phyloP scores from a whole-genome alignment of 2,888 invertebrate species.

The Nymphalis polychloros region DNA sequence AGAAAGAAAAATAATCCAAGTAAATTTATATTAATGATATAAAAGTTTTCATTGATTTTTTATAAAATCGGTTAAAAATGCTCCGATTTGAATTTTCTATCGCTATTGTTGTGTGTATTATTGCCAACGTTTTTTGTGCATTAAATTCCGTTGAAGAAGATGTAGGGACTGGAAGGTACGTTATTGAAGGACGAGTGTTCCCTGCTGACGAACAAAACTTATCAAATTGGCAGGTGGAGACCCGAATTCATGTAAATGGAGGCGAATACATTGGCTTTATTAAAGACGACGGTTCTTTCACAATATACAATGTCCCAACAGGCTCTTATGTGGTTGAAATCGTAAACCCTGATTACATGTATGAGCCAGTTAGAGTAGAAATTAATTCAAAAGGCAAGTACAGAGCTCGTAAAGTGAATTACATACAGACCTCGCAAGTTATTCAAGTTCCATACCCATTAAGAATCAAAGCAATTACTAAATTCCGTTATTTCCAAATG shows the following conservation, averaged over 20 bases:
- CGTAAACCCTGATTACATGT: constrained; percentile 93
- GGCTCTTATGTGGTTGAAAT: constrained; percentile 98
- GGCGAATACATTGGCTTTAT: constrained; percentile 94
- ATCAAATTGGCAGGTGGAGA: constrained; percentile 88
- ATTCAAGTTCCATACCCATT: constrained; percentile 96
- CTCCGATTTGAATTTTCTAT: constrained; percentile 24
- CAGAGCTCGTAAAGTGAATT: constrained; percentile 95
- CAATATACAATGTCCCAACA: constrained; percentile 92
- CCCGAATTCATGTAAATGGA: constrained; percentile 91
- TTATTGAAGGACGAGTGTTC: constrained; percentile 91
- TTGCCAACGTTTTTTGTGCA: constrained; percentile 48
- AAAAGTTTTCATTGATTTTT: not conserved
- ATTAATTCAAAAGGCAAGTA: constrained; percentile 98
- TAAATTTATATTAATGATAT: not conserved
- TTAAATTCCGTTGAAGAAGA: constrained; percentile 66
- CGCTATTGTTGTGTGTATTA: constrained; percentile 20
- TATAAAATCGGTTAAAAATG: constrained; percentile 18
- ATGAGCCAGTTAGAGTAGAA: constrained; percentile 97
- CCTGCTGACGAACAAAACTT: constrained; percentile 84
- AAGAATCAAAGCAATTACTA: constrained; percentile 90
- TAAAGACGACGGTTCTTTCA: constrained; percentile 95
- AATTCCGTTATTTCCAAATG: constrained; percentile 93
- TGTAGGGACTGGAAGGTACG: constrained; percentile 81
- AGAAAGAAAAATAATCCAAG: not conserved
- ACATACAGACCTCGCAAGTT: constrained; percentile 94